Base-by-base conservation (phyloP, 2,797 vertebrate genomes). In the Gouania willdenowi region DNA sequence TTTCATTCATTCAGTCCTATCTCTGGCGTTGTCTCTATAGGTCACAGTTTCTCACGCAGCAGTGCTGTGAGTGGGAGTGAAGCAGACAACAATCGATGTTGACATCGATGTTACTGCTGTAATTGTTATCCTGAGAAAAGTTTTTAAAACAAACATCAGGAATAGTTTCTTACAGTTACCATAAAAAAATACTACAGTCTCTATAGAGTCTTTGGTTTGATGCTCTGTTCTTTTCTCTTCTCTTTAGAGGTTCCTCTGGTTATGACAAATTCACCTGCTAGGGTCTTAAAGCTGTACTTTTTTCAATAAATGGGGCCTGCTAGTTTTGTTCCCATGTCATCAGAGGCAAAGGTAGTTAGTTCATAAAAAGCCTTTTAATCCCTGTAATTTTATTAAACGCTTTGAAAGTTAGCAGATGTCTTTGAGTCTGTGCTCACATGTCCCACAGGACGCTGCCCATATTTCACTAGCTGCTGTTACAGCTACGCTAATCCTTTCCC, bases 391-490 rank as follows among this genome's bases (percentile, higher is more conserved):
- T 27, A 67, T 77, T 65, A 42, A 30, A 38, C 9, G 20, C 53
- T 55, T 32, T 64, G 49, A 72, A 59, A 73, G 40, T 55, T 59
- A 71, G n/a, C 55, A 34, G 59, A n/a, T 39, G 3, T 14, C 26
- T 57, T 56, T 31, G 49, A 44, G 59, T 70, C 29, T 53, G 43
- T 12, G 19, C 23, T 25, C 40, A 42, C 13, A 19, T 2, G 3
- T 43, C 57, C 50, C 56, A 3, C 6, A 15, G 49, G 40, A 58
- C 32, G 51, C 8, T 5, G 28, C 49, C 66, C 37, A 45, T 58
- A 44, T 72, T 80, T 77, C 70, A 74, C 34, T 37, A 39, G 33
- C 55, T 60, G 46, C 45, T 46, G 3, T 62, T 42, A 27, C 36
- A 11, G 22, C 9, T 26, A 17, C 8, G 24, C 18, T 54, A 25